phyloP scores from a whole-genome alignment of 2,113 vertebrate species.

The Chrysemys picta region DNA sequence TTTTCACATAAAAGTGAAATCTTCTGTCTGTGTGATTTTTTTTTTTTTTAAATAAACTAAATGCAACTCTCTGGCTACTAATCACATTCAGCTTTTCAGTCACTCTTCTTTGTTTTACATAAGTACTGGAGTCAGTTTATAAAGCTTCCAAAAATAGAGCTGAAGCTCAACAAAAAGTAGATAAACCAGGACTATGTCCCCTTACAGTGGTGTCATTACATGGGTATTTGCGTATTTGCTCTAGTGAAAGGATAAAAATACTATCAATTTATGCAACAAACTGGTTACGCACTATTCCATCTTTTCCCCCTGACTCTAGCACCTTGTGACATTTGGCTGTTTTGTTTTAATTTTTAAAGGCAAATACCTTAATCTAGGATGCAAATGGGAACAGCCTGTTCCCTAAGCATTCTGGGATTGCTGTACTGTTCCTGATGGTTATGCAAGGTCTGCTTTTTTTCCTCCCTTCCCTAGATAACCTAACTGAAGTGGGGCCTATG shows the following conservation, averaged over 20 bases:
- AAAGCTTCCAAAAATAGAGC: constrained; percentile 53
- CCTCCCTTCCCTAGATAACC: constrained; percentile 10
- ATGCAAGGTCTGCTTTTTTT: neutral
- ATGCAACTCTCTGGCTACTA: neutral
- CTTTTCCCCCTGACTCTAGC: accelerated
- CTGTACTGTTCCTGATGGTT: neutral
- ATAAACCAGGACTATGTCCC: neutral
- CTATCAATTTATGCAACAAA: neutral
- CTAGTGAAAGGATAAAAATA: neutral
- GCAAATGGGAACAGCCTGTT: neutral
- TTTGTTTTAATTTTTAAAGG: constrained; percentile 21
- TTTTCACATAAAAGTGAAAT: constrained; percentile 35
- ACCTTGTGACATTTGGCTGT: neutral
- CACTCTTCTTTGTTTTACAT: constrained; percentile 31
- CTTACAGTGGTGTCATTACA: neutral
- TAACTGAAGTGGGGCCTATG: constrained; percentile 11
- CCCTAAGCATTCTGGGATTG: neutral
- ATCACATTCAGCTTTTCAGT: constrained; percentile 1
- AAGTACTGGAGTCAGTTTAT: constrained; percentile 39
- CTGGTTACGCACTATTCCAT: neutral
- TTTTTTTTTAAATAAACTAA: neutral
- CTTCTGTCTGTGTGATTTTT: neutral
- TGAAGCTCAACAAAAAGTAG: constrained; percentile 9
- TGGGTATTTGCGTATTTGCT: neutral
- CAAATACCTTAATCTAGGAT: accelerated